Evolutionary conservation across 1,140 invertebrate species (phyloP).

Genomic region (Oryzaephilus surinamensis): DNA sequence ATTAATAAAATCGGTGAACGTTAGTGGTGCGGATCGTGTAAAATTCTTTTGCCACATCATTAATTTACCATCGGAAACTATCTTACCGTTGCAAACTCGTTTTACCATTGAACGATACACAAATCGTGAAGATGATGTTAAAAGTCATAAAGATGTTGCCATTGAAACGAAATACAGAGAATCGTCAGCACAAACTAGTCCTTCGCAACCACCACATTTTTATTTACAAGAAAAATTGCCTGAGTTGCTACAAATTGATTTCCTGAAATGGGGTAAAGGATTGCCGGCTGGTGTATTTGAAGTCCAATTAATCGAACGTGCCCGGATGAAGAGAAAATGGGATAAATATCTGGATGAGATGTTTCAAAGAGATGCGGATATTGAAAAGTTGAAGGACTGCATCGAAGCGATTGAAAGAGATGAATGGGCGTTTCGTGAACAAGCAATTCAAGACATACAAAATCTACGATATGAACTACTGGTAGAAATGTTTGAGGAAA

Average conservation of each 20-base stretch:
- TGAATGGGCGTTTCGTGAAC: constrained; percentile 55
- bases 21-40: constrained; percentile 16
- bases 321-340: constrained; percentile 46
- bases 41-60: constrained; percentile 20
- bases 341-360: constrained; percentile 38
- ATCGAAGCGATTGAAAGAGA: constrained; percentile 51
- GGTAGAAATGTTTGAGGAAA: constrained; percentile 35
- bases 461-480: constrained; percentile 43
- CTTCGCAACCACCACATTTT: constrained; percentile 58
- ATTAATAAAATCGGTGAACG: constrained; percentile 3
- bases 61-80: background rate
- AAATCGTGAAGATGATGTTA: constrained; percentile 3
- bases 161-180: constrained; percentile 64
- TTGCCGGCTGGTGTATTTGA: constrained; percentile 53
- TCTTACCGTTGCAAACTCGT: background rate
- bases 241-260: constrained; percentile 51
- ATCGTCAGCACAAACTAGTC: constrained; percentile 63
- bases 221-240: constrained; percentile 40
- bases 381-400: constrained; percentile 43
- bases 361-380: constrained; percentile 32
- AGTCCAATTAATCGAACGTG: constrained; percentile 50
- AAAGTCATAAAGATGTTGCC: constrained; percentile 14
- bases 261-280: constrained; percentile 49
- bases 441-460: constrained; percentile 51
- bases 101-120: background rate